Evolutionary conservation across 2,888 invertebrate genomes (phyloP).

Genomic region (Melitaea athalia): DNA sequence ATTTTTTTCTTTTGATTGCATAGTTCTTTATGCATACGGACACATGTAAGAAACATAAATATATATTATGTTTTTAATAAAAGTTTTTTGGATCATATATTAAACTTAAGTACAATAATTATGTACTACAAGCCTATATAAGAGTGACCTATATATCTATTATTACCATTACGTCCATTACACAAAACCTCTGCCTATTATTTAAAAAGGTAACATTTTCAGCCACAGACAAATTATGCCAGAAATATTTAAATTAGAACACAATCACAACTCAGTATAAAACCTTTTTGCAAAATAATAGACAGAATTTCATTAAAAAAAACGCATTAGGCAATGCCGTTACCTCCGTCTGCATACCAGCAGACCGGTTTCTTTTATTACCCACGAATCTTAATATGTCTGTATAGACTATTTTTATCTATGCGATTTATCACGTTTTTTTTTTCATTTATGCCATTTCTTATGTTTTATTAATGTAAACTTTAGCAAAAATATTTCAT

Average conservation of each 20-base stretch:
- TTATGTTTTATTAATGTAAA: neutral
- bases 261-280: slow-evolving; percentile 12
- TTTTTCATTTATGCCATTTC: neutral
- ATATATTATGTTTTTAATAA: no score
- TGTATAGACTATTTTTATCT: slow-evolving; percentile 34
- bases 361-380: slow-evolving; percentile 43
- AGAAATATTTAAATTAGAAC: slow-evolving; percentile 21
- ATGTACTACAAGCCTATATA: no score
- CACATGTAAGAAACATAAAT: no score
- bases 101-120: no score
- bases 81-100: no score
- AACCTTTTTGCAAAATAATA: slow-evolving; percentile 34
- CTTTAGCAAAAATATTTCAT: neutral
- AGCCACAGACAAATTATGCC: neutral
- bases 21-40: no score
- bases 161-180: neutral
- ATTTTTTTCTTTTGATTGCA: no score
- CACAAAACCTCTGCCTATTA: neutral
- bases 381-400: slow-evolving; percentile 40
- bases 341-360: slow-evolving; percentile 40
- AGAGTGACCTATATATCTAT: no score
- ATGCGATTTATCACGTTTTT: slow-evolving; percentile 17
- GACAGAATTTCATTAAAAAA: slow-evolving; percentile 36
- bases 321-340: slow-evolving; percentile 38
- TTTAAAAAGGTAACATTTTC: neutral